Base-by-base conservation (phyloP, 2,113 vertebrate species). In the Chaenogobius annularis region DNA sequence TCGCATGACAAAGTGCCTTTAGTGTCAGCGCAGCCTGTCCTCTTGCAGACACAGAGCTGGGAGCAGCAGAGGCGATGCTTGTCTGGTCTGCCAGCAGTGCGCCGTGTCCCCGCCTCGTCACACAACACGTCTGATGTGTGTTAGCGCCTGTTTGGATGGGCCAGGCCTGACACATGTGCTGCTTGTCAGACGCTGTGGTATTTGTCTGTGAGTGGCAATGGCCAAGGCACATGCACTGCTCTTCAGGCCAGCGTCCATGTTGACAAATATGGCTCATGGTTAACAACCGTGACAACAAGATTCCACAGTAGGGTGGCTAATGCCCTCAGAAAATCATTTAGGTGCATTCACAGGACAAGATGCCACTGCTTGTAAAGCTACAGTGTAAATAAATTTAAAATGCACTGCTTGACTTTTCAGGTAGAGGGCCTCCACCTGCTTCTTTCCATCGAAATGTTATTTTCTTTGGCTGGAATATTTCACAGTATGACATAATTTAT, bases 141-240 rank as follows among this genome's bases (percentile, higher is more conserved):
- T 73, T 19, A 82, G 87, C 78, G 50, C 79, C 84, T 86, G 85
- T 87, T 90, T 88, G 88, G 85, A 90, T 89, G 79, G 75, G 84
- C 83, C 77, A 74, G 43, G 80, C 79, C 83, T 84, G 89, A 90
- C 87, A 90, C 90, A 91, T 91, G 88, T 93, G 92, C 86, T 91
- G 88, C 87, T 75, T 89, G 91, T 93, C 92, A 90, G 66, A 76
- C 86, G 66, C 79, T 55, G 80, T 89, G 78, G 85, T 26, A 75
- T 66, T 59, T 54, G 65, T 81, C 83, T 84, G 80, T 5, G 31
- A 81, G 75, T 7, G 68, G 83, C 76, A 52, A 20, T 58, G 23
- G 84, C 83, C 63, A 8, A 67, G 79, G 81, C 70, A 59, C 70
- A 74, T 35, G 65, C 40, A 66, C 65, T 43, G 44, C 67, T 72